These are phyloP conservation scores for Zhengitettix transpicula DNA, from an alignment of 2,888 invertebrate species.

Conservation along the genomic window DNA sequence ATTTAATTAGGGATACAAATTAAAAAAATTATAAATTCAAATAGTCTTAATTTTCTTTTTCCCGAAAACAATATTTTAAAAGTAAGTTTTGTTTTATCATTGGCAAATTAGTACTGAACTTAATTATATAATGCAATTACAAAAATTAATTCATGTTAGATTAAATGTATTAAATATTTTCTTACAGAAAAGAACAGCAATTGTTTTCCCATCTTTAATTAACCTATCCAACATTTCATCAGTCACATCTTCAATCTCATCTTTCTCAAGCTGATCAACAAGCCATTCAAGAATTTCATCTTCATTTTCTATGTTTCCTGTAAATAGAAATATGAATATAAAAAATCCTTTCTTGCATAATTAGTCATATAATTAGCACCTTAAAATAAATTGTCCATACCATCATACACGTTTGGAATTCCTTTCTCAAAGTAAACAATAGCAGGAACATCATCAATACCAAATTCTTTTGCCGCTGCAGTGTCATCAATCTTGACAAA, in stretches of 20 bases:
- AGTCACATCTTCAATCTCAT: slow-evolving; percentile 88
- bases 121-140: neutral
- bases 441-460: slow-evolving; percentile 66
- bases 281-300: slow-evolving; percentile 80
- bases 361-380: neutral
- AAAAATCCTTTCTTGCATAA: neutral
- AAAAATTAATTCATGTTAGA: neutral
- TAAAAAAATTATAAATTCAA: too few species aligned
- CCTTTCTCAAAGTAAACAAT: slow-evolving; percentile 89
- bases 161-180: neutral
- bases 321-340: slow-evolving; percentile 9
- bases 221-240: slow-evolving; percentile 86
- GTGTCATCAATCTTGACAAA: slow-evolving; percentile 85
- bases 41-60: too few species aligned
- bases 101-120: neutral
- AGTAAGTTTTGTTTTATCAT: neutral
- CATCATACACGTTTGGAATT: slow-evolving; percentile 83
- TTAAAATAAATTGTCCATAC: slow-evolving; percentile 25
- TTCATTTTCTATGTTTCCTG: slow-evolving; percentile 71
- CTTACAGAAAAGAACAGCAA: slow-evolving; percentile 85
- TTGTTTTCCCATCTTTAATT: slow-evolving; percentile 72
- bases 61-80: too few species aligned
- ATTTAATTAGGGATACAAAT: too few species aligned
- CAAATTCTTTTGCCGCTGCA: slow-evolving; percentile 69
- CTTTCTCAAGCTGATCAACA: slow-evolving; percentile 70